Base-by-base conservation (phyloP, 2,888 invertebrate species). In the Amphimallon solstitiale region DNA sequence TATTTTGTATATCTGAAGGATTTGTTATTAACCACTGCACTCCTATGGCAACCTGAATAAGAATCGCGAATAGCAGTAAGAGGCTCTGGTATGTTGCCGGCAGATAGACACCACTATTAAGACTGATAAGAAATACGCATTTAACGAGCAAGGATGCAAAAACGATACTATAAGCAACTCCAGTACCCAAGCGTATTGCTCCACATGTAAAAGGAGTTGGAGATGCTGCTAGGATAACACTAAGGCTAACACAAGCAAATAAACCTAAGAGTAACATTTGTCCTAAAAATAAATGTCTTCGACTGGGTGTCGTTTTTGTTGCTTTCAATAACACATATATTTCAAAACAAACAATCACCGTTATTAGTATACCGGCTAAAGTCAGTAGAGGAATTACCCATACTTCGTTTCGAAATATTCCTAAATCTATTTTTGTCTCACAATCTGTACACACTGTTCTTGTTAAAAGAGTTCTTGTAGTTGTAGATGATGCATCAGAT, bases 311-410 rank as follows among this genome's bases (percentile, higher is more conserved):
- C 43, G 93, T 92, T 60, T 91, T 88, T 81, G 92, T 91, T 59
- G 95, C 90, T 79, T 91, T 90, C 84, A 94, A 93, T 76, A 97
- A 86, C 60, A 97, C 93, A 80, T 94, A 96, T 67, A 91, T 89
- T 84, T 97, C 97, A 80, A 97, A 96, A 46, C 92, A 90, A 63
- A 91, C 88, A 80, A 97, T 93, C 74, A 92, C 87, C 15, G 92
- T 84, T 89, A 97, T 93, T 71, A 93, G 92, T 29, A 93, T 86
- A 37, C 92, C 90, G 63, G 95, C 92, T 68, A 95, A 86, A 14
- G 94, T 92, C 65, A 96, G 86, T 60, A 97, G 88, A 1, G 96
- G 95, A 71, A 95, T 89, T 37, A 95, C 95, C 97, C 97, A 97
- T 15, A 92, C 88, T 79, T 95, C 94, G 71, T 89, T 85, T 62